A percentile compares a stretch with the other conserved stretches of the same genome.
Conservation (phyloP, 64 coral and sea anemone genomes). For the Orbicella faveolata region DNA sequence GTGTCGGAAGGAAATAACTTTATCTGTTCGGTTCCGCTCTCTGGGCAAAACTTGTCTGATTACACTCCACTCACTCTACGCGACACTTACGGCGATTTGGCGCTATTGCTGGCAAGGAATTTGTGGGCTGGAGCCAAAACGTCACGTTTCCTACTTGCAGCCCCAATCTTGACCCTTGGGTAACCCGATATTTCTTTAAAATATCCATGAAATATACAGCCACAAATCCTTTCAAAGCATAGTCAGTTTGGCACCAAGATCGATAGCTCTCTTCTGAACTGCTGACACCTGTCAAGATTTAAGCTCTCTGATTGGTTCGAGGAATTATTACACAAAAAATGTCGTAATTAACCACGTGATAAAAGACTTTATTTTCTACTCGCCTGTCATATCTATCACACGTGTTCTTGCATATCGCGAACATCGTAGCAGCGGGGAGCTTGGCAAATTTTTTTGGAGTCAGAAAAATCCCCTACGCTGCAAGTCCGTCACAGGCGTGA, state of each 20-base stretch:
- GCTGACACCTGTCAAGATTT: constrained; percentile 75
- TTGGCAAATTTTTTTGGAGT: constrained; percentile 50
- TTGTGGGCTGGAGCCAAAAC: constrained; percentile 31
- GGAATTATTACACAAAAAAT: constrained; percentile 48
- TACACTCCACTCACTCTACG: not conserved
- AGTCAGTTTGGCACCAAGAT: constrained; percentile 73
- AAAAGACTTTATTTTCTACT: constrained; percentile 61
- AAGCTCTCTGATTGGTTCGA: constrained; percentile 58
- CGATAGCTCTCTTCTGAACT: constrained; percentile 31
- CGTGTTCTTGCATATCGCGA: constrained; percentile 90
- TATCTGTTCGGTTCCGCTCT: constrained; percentile 34
- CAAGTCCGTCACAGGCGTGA: not conserved
- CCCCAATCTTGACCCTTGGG: constrained; percentile 65
- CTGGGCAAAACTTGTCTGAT: constrained; percentile 9
- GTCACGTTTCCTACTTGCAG: constrained; percentile 25
- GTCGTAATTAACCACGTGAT: constrained; percentile 79
- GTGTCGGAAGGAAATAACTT: constrained; percentile 16
- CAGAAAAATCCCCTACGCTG: constrained; percentile 36
- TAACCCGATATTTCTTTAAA: constrained; percentile 93
- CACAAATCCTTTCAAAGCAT: constrained; percentile 63
- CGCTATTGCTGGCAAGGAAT: constrained; percentile 7
- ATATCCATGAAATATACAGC: constrained; percentile 68
- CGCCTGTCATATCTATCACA: constrained; percentile 80
- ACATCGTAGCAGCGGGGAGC: constrained; percentile 58
- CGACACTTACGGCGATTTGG: constrained; percentile 10